Percentiles rank a stretch among this genome's conserved stretches.
Conservation (phyloP, 2,113 vertebrate species). For the Muscicapa adusta region DNA sequence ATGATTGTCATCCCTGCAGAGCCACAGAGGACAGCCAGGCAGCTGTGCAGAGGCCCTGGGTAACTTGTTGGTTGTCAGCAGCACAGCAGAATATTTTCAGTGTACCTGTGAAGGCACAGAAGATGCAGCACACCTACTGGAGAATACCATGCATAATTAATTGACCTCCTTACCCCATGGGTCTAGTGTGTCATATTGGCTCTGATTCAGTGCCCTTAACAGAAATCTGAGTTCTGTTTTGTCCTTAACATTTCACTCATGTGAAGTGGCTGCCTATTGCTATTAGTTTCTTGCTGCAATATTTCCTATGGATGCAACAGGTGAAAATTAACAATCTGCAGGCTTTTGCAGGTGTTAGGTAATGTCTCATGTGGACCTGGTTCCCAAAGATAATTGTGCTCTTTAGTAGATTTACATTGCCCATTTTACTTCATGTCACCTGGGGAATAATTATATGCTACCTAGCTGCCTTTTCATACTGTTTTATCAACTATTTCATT, state of each 20-base stretch:
- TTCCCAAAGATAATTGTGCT: slow-evolving; percentile 19
- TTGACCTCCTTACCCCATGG: not conserved
- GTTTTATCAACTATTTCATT: slow-evolving; percentile 43
- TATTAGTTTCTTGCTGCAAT: not conserved
- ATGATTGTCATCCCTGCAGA: not conserved
- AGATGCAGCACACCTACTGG: not conserved
- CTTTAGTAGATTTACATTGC: slow-evolving; percentile 5
- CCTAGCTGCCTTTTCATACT: not conserved
- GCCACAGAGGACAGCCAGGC: not conserved
- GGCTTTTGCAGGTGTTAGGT: not conserved
- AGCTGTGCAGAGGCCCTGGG: not conserved
- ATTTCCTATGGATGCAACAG: not conserved
- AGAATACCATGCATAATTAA: not conserved
- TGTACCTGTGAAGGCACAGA: not conserved
- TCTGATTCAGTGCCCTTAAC: not conserved
- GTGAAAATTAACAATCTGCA: not conserved
- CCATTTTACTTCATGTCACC: slow-evolving; percentile 5
- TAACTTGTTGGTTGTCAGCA: not conserved
- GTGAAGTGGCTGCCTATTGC: not conserved
- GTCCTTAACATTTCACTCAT: not conserved
- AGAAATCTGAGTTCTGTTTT: not conserved
- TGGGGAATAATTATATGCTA: slow-evolving; percentile 16
- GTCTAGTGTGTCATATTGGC: not conserved
- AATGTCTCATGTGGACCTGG: not conserved
- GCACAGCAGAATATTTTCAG: not conserved